Percentiles rank a stretch among this genome's conserved stretches.
Evolutionary conservation across 2,888 invertebrate genomes (phyloP).

Genomic region (Lottia gigantea): DNA sequence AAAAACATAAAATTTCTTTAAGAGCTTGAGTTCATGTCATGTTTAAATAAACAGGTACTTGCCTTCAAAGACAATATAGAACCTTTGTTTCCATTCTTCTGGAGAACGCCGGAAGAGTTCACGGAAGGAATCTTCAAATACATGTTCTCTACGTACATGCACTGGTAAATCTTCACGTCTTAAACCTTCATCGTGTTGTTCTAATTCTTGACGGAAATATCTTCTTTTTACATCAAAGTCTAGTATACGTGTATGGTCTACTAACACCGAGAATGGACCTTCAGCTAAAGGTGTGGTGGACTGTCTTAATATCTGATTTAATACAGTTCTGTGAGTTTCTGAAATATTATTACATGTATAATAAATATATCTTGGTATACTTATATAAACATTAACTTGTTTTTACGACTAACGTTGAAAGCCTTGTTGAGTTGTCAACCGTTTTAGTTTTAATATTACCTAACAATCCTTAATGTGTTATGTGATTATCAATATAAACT

Average conservation of each 20-base stretch:
- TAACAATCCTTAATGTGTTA: no score
- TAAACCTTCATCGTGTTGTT: conserved; percentile 79
- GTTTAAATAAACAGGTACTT: conserved; percentile 26
- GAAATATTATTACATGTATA: conserved; percentile 29
- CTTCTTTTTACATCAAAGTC: conserved; percentile 91
- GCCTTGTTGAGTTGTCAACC: no score
- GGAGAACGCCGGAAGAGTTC: conserved; percentile 84
- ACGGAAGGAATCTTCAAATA: conserved; percentile 90
- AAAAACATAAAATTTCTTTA: no score
- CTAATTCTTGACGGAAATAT: conserved; percentile 88
- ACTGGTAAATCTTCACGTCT: conserved; percentile 82
- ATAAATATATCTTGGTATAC: neutral
- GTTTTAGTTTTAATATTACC: no score
- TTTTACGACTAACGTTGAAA: no score
- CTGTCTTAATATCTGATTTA: conserved; percentile 89
- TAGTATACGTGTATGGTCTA: conserved; percentile 86
- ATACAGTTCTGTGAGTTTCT: conserved; percentile 87
- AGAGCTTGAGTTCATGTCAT: no score
- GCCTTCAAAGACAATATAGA: conserved; percentile 93
- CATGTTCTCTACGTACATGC: conserved; percentile 83
- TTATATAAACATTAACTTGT: no score
- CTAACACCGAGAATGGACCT: conserved; percentile 87
- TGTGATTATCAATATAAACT: no score
- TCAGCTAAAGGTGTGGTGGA: conserved; percentile 79
- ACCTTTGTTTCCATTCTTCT: conserved; percentile 91